Evolutionary conservation across 2,888 invertebrate species (phyloP), one percentile per base, ranked within the genome.

Genomic region (Torymus auratus): DNA sequence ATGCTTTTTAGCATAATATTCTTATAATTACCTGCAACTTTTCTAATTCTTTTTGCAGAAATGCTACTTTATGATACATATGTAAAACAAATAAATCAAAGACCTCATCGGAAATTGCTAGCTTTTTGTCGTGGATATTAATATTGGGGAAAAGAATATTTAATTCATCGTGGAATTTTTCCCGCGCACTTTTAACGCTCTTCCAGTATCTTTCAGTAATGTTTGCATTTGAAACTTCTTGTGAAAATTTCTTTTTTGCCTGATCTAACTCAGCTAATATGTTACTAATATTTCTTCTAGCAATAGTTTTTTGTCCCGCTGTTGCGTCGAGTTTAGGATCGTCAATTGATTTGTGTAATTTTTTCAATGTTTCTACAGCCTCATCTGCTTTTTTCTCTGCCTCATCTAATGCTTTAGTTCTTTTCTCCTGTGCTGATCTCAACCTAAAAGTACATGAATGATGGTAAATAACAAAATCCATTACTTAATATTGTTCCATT

Each of bases 161-260:
- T 58, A 95, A 91, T 90, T 95, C 94, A 80, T 94, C 93, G 20
- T 93, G 91, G 82, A 94, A 94, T 85, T 93, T 92, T 84, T 92
- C 92, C 3, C 94, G 92, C 0, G 94, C 94, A 55, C 91, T 89
- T 84, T 93, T 92, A 86, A 96, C 96, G 91, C 96, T 94, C 73
- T 94, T 94, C 95, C 97, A 96, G 88, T 96, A 98, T 86, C 94
- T 95, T 83, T 96, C 95, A 17, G 95, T 94, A 0, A 97, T 91
- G 65, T 92, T 93, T 0, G 94, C 92, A 65, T 92, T 91, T 41
- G 93, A 92, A 64, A 92, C 88, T 81, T 94, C 94, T 0, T 90
- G 88, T 23, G 93, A 93, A 77, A 94, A 94, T 10, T 92, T 92
- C 5, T 92, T 91, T 85, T 94, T 94, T 0, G 94, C 94, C 0